Evolutionary conservation across 2,888 invertebrate species (phyloP).

Genomic region (Caenorhabditis virilis): DNA sequence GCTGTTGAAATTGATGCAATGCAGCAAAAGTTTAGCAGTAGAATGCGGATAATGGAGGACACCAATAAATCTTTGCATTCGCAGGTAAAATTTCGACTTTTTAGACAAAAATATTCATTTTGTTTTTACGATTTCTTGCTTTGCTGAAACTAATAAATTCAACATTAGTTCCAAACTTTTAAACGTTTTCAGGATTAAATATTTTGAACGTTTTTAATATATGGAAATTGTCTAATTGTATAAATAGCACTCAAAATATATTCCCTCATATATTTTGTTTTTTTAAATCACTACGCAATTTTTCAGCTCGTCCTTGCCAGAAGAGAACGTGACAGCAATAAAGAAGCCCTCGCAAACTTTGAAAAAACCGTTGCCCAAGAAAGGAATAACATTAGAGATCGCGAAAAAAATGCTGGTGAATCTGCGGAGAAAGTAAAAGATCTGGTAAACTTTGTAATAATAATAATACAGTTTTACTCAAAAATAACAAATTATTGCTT

Average conservation of each 20-base stretch:
- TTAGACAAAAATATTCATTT: too few relatives aligned
- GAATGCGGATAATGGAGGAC: slow-evolving; percentile 68
- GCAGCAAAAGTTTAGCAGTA: slow-evolving; percentile 66
- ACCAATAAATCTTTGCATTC: slow-evolving; percentile 67
- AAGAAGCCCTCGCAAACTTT: slow-evolving; percentile 53
- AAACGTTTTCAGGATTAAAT: too few relatives aligned
- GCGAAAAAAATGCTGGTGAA: slow-evolving; percentile 41
- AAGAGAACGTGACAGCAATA: slow-evolving; percentile 64
- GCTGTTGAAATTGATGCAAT: slow-evolving; percentile 66
- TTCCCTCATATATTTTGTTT: too few relatives aligned
- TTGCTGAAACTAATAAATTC: too few relatives aligned
- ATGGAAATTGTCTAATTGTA: too few relatives aligned
- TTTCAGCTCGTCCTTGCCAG: slow-evolving; percentile 64
- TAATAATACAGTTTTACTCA: background rate
- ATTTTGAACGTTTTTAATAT: too few relatives aligned
- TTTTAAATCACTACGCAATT: background rate
- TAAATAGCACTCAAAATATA: too few relatives aligned
- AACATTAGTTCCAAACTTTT: too few relatives aligned
- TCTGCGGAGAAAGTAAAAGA: slow-evolving; percentile 40
- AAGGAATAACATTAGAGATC: slow-evolving; percentile 49
- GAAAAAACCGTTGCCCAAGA: slow-evolving; percentile 46
- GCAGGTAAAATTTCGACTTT: too few relatives aligned
- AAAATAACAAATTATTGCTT: background rate
- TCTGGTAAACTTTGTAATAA: slow-evolving; percentile 34
- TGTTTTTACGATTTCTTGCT: too few relatives aligned